A percentile compares a stretch with the other conserved stretches of the same genome.
These are phyloP conservation scores for Turnix velox DNA, from an alignment of 2,113 vertebrate genomes.

Conservation along the genomic window DNA sequence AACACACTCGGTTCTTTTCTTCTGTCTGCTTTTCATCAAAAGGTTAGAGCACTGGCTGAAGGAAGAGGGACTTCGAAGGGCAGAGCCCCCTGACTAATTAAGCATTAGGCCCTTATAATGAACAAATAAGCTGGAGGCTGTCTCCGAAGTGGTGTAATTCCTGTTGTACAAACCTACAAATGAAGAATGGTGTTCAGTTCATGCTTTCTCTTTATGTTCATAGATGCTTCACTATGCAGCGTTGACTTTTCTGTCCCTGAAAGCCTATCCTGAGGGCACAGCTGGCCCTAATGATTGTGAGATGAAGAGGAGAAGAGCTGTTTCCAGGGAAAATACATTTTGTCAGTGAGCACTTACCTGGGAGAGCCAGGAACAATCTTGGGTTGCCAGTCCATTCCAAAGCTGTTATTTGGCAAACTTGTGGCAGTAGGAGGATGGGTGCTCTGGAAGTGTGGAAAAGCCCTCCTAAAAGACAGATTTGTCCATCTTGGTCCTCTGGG, in stretches of 20 bases:
- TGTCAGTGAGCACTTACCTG: neutral
- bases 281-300: neutral
- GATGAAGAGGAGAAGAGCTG: neutral
- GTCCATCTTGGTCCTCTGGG: neutral
- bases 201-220: neutral
- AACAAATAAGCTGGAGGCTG: neutral
- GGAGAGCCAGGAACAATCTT: neutral
- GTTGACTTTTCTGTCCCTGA: neutral
- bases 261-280: neutral
- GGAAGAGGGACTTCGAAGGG: neutral
- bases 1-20: neutral
- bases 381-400: neutral
- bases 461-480: neutral
- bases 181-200: neutral
- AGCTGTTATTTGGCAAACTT: neutral
- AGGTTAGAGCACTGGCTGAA: neutral
- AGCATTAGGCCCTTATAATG: neutral
- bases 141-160: neutral
- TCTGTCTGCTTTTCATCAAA: neutral
- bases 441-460: neutral
- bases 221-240: accelerated
- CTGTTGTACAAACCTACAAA: neutral
- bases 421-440: neutral
- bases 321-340: neutral
- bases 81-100: neutral